phyloP scores from a whole-genome alignment of 2,113 vertebrate species.

The Bucco capensis region DNA sequence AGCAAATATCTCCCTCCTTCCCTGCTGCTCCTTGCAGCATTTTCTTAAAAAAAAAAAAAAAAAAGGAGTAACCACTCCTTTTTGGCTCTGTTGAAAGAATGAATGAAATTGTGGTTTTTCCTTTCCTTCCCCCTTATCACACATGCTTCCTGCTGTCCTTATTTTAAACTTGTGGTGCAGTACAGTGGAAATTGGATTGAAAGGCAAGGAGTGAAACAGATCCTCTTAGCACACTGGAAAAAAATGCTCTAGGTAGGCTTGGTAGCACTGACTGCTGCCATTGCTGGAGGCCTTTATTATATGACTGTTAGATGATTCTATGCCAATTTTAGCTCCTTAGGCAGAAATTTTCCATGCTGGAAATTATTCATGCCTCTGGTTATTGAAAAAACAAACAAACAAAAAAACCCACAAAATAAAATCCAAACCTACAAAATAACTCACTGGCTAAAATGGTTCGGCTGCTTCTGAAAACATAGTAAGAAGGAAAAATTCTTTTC shows the following conservation, averaged over 20 bases:
- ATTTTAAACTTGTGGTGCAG: constrained; percentile 31
- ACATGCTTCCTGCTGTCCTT: constrained; percentile 39
- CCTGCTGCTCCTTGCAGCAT: background rate
- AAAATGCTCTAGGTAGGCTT: constrained; percentile 35
- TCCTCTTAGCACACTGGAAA: constrained; percentile 50
- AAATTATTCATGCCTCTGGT: constrained; percentile 31
- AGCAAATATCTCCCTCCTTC: background rate
- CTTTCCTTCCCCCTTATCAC: constrained; percentile 47
- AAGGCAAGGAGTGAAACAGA: constrained; percentile 34
- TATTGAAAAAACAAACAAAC: background rate
- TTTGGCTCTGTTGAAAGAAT: constrained; percentile 21
- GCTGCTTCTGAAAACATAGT: background rate
- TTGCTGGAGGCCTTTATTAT: constrained; percentile 47
- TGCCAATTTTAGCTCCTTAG: constrained; percentile 61
- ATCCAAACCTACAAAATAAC: background rate
- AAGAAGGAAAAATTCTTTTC: constrained; percentile 10
- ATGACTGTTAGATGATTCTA: constrained; percentile 22
- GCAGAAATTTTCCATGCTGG: constrained; percentile 52
- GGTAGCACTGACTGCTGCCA: constrained; percentile 1
- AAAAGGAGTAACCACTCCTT: background rate
- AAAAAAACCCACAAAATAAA: background rate
- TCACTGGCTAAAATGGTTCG: background rate
- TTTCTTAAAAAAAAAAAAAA: background rate
- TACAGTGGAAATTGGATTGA: constrained; percentile 37
- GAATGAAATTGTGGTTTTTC: constrained; percentile 43